Evolutionary conservation across 2,888 invertebrate species (phyloP).

Genomic region (Xylota segnis): DNA sequence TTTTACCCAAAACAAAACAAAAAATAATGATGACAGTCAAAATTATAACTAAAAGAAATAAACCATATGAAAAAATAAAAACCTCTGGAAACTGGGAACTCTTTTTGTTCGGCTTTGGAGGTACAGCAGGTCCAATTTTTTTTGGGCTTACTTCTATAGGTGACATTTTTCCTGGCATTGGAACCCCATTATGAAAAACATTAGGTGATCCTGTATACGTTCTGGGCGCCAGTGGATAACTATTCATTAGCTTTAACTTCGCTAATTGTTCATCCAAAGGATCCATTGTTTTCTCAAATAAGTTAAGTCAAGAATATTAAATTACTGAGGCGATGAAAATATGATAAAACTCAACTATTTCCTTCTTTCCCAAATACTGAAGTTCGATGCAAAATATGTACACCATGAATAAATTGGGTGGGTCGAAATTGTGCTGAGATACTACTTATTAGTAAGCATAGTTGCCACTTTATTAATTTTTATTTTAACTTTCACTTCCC

Average conservation of each 20-base stretch:
- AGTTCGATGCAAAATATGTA: neutral
- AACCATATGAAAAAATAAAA: slow-evolving; percentile 79
- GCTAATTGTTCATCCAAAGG: slow-evolving; percentile 90
- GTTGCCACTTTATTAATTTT: too few relatives aligned
- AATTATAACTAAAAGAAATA: slow-evolving; percentile 14
- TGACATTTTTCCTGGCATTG: slow-evolving; percentile 46
- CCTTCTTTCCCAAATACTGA: neutral
- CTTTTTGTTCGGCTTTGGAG: slow-evolving; percentile 91
- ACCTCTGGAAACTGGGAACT: slow-evolving; percentile 78
- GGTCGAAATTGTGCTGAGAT: neutral
- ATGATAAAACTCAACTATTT: neutral
- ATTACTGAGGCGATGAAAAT: neutral
- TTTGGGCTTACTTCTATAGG: slow-evolving; percentile 81
- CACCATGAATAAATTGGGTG: neutral
- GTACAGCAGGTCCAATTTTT: slow-evolving; percentile 92
- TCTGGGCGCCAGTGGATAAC: slow-evolving; percentile 78
- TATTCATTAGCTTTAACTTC: slow-evolving; percentile 88
- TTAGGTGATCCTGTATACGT: slow-evolving; percentile 48
- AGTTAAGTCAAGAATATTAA: neutral
- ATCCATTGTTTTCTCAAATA: slow-evolving; percentile 84
- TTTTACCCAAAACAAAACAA: slow-evolving; percentile 40
- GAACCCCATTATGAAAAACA: slow-evolving; percentile 15
- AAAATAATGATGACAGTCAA: slow-evolving; percentile 17
- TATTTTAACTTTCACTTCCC: too few relatives aligned
- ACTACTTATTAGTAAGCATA: too few relatives aligned